These are phyloP conservation scores for Oasisia sp. DNA, from an alignment of 2,888 invertebrate genomes.

Conservation along the genomic window DNA sequence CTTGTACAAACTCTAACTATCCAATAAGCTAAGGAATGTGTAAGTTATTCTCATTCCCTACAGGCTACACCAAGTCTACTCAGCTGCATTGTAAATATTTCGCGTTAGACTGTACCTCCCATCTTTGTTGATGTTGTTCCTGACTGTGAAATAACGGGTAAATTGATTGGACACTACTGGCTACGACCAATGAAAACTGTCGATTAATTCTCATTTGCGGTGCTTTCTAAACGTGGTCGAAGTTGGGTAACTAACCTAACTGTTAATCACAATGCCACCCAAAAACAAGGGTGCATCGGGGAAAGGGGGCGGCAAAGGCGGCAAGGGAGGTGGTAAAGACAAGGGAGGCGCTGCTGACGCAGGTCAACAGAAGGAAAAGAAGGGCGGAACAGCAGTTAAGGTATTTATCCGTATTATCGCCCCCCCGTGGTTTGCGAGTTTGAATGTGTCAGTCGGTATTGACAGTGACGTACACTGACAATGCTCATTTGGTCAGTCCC, in stretches of 20 bases:
- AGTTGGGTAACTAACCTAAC: too few species aligned
- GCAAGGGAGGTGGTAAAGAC: slow-evolving; percentile 49
- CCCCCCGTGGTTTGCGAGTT: not conserved
- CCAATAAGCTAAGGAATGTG: not conserved
- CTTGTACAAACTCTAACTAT: not conserved
- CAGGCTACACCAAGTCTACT: not conserved
- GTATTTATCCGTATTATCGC: slow-evolving; percentile 73
- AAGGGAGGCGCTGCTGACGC: slow-evolving; percentile 55
- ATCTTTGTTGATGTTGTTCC: slow-evolving; percentile 11
- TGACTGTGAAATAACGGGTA: not conserved
- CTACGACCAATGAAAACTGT: not conserved
- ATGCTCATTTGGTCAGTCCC: too few species aligned
- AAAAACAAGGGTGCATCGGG: slow-evolving; percentile 49
- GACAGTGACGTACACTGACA: too few species aligned
- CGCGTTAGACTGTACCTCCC: not conserved
- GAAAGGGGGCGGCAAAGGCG: slow-evolving; percentile 46
- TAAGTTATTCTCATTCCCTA: not conserved
- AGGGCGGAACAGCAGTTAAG: slow-evolving; percentile 68
- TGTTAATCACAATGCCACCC: slow-evolving; percentile 19
- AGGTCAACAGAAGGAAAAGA: slow-evolving; percentile 51
- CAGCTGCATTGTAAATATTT: not conserved
- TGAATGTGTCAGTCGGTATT: not conserved
- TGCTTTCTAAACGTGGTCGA: not conserved
- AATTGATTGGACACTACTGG: not conserved
- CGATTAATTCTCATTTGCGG: not conserved